A percentile compares a stretch with the other conserved stretches of the same genome.
Evolutionary conservation across 2,113 vertebrate genomes (phyloP).

Genomic region (Eidolon helvum): DNA sequence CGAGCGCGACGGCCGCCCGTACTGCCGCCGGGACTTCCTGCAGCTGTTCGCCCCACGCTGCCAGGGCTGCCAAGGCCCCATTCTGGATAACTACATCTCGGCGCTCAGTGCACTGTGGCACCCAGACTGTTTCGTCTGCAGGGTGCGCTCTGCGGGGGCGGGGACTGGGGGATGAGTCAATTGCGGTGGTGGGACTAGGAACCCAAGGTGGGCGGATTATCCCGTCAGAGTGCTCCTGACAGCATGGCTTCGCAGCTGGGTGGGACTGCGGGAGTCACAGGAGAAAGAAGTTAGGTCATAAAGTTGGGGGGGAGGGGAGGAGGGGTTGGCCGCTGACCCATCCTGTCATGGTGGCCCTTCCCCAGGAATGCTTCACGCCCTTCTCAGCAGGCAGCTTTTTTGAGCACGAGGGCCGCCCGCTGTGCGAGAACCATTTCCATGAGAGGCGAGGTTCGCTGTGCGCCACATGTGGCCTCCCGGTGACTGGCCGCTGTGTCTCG

Average conservation of each 20-base stretch:
- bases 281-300: accelerated
- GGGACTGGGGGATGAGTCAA: background rate
- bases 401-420: constrained; percentile 91
- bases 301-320: accelerated
- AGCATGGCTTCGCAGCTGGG: background rate
- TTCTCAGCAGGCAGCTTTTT: constrained; percentile 95
- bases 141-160: constrained; percentile 55
- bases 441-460: constrained; percentile 92
- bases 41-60: constrained; percentile 91
- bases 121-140: constrained; percentile 89
- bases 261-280: accelerated
- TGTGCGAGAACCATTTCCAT: constrained; percentile 94
- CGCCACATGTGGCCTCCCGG: constrained; percentile 92
- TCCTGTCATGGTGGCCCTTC: background rate
- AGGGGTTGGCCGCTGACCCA: background rate
- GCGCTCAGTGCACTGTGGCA: constrained; percentile 94
- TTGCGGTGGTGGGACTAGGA: background rate
- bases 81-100: constrained; percentile 95
- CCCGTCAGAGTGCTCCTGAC: accelerated
- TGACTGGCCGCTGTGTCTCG: constrained; percentile 93
- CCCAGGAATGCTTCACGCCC: constrained; percentile 91
- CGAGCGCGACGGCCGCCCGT: constrained; percentile 93
- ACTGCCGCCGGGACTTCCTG: constrained; percentile 93
- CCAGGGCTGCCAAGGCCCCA: constrained; percentile 91
- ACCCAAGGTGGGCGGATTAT: background rate